A percentile compares a stretch with the other conserved stretches of the same genome.
These are phyloP conservation scores for Cryptops parisi DNA, from an alignment of 2,888 invertebrate species.

Conservation along the genomic window DNA sequence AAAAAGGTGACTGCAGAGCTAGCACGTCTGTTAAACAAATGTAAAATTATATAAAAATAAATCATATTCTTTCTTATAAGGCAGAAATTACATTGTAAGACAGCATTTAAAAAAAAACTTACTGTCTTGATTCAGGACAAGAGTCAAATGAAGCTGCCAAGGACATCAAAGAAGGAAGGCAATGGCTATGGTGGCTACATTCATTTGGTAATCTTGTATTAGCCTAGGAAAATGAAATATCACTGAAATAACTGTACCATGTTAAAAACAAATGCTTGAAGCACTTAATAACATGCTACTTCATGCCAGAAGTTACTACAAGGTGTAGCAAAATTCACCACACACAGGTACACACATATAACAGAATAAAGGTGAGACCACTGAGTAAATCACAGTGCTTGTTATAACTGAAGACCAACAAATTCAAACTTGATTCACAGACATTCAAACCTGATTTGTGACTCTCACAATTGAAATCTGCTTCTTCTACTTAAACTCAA, in stretches of 20 bases:
- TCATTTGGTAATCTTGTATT: constrained; percentile 70
- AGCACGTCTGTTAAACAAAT: constrained; percentile 33
- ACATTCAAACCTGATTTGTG: too few species aligned
- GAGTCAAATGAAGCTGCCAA: constrained; percentile 46
- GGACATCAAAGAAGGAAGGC: constrained; percentile 64
- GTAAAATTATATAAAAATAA: constrained; percentile 8
- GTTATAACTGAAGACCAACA: too few species aligned
- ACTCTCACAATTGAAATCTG: too few species aligned
- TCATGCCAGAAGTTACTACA: constrained; percentile 28
- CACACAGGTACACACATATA: constrained; percentile 44
- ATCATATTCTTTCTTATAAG: neutral
- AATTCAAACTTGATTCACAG: too few species aligned
- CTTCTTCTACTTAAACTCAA: too few species aligned
- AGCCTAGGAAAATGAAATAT: constrained; percentile 16
- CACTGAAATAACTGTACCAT: neutral
- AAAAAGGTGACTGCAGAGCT: constrained; percentile 31
- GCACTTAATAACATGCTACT: constrained; percentile 22
- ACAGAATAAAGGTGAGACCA: constrained; percentile 73
- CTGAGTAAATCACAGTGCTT: constrained; percentile 77
- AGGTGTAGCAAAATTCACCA: constrained; percentile 77
- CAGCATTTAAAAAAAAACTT: neutral
- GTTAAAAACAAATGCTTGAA: too few species aligned
- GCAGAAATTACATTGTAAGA: neutral
- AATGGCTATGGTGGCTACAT: constrained; percentile 65
- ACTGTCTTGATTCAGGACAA: constrained; percentile 14